Base-by-base conservation (phyloP, 2,797 vertebrate genomes). In the Megaceryle alcyon region DNA sequence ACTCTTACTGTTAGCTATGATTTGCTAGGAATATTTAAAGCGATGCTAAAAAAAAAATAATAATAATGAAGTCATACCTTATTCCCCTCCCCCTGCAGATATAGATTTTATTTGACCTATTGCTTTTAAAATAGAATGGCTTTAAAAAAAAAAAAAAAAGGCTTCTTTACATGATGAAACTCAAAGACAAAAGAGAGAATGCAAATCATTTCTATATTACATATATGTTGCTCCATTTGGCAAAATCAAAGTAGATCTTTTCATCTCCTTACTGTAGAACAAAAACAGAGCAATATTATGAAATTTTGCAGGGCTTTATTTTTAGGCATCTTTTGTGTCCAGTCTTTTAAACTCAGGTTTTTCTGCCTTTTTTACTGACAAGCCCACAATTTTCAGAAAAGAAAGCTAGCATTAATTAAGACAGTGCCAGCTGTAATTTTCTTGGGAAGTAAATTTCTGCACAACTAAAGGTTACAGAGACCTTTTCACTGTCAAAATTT, bases 401-500 rank as follows among this genome's bases (percentile, higher is more conserved):
- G 99, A 99, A 99, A 99, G 99, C 98, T 98, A 98, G 99, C 99
- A 99, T 99, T 99, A 99, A 99, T 99, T 99, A 99, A 99, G 99
- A 99, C 99, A 99, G 99, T 99, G 99, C 99, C 99, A 99, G 99
- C 99, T 99, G 99, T 99, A 99, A 99, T 99, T 99, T 99, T 99
- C 99, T 99, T 99, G 99, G 99, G 99, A 99, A 99, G 99, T 99
- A 99, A 99, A 99, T 99, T 99, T 99, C 99, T 99, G 99, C 99
- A 99, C 99, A 99, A 99, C 99, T 99, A 99, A 99, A 99, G 99
- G 99, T 99, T 99, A 99, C 99, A 98, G 99, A 99, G 99, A 99
- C 99, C 99, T 99, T 99, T 99, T 99, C 99, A 99, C 99, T 99
- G 99, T 99, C 99, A 99, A 99, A 99, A 99, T 99, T 99, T 99